Base-by-base conservation (phyloP, 2,797 vertebrate genomes). In the Polyboroides typus region DNA sequence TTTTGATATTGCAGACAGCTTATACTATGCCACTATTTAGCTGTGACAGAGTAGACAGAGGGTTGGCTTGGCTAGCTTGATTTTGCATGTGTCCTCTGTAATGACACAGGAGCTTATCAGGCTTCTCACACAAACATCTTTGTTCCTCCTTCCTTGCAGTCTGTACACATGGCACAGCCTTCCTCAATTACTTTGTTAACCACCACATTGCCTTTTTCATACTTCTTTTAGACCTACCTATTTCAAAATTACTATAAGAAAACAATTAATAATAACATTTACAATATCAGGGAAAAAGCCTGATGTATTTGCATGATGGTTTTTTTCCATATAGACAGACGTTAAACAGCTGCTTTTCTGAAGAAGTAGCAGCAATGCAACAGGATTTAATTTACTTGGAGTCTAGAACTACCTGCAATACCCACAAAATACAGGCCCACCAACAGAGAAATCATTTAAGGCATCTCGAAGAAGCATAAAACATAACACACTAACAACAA, bases 381-480 rank as follows among this genome's bases (percentile, higher is more conserved):
- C 16, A 79, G 42, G 62, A 81, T 94, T 93, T 91, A 63, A 92
- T 94, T 91, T 79, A 81, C 67, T 89, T 59, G 64, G 48, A 81
- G 31, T 78, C 72, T 52, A 88, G 75, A 96, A 64, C 64, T 88
- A 92, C 64, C 68, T 86, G 52, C 52, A 93, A 71, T 81, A 86
- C 64, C 56, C 90, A 81, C 92, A 84, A 89, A 94, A 86, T 73
- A 94, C 59, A 89, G 81, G 88, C 75, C 33, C 0, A 0, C 31
- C 29, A 55, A 78, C 72, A 56, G 22, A 96, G 81, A 94, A 80
- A 66, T 88, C 68, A 86, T 78, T 86, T 71, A 81, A 76, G 79
- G 60, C 25, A 11, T 56, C 71, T 74, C 4, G 1, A 90, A 90
- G 89, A 83, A 89, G 72, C 85, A 78, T 81, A 95, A 96, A 94